phyloP scores from a whole-genome alignment of 2,888 invertebrate genomes.

The Pristionchus japonicus region DNA sequence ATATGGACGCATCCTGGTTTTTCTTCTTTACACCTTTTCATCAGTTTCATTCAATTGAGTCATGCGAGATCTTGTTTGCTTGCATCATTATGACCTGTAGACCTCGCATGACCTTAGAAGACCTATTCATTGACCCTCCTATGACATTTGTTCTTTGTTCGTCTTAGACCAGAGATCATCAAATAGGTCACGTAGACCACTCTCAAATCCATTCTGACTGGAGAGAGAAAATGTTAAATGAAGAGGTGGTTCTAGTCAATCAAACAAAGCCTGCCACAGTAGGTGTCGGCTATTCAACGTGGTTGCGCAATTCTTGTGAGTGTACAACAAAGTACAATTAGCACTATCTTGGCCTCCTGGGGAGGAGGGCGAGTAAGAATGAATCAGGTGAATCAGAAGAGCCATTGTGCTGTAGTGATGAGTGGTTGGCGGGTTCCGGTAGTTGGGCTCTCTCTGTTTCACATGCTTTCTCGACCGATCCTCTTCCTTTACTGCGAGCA shows the following conservation, averaged over 20 bases:
- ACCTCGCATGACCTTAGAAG: background rate
- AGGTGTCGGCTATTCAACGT: background rate
- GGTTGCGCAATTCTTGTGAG: background rate
- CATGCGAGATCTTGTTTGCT: background rate
- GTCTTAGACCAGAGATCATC: too few relatives aligned
- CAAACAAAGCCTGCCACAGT: background rate
- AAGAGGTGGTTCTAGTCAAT: too few relatives aligned
- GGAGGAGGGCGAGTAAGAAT: background rate
- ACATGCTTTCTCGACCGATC: too few relatives aligned
- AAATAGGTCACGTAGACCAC: too few relatives aligned
- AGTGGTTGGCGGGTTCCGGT: background rate
- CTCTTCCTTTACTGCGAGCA: background rate
- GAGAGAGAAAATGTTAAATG: too few relatives aligned
- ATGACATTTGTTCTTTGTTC: background rate
- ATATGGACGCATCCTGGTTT: too few relatives aligned
- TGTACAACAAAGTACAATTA: background rate
- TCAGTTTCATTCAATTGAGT: too few relatives aligned
- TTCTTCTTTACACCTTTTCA: too few relatives aligned
- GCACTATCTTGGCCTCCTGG: background rate
- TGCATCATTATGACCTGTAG: background rate
- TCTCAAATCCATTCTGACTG: too few relatives aligned
- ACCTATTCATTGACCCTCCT: background rate
- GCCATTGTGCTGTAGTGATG: background rate
- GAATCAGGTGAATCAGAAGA: background rate
- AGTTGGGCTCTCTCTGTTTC: background rate